Base-by-base conservation (phyloP, 2,888 invertebrate genomes). In the Lymantria monacha region DNA sequence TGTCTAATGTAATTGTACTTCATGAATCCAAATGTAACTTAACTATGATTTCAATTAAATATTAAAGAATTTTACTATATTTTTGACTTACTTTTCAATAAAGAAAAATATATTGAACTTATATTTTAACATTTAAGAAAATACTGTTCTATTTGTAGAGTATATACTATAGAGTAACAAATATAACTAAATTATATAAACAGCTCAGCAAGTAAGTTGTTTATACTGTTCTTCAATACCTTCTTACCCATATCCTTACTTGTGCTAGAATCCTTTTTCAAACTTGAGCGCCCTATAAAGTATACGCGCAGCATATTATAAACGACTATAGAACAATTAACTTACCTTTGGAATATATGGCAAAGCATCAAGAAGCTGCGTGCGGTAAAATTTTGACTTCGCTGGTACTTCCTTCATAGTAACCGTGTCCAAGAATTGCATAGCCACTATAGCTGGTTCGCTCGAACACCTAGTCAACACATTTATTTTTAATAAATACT, bases 401-500 rank as follows among this genome's bases (percentile, higher is more conserved):
- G 97, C 96, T 51, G 94, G 94, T 0, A 96, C 95, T 80, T 98
- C 97, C 85, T 98, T 97, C 95, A 97, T 96, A 72, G 96, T 96
- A 74, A 98, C 95, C 56, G 96, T 96, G 82, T 99, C 99, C 65
- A 99, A 92, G 77, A 96, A 97, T 85, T 99, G 98, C 69, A 99
- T 93, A 12, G 98, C 97, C 69, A 96, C 95, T 51, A 99, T 97
- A 31, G 97, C 95, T 43, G 96, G 95, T 91, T 99, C 98, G 73
- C 96, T 97, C 87, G 61, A 80, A 66, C 81, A 77, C 59, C 82
- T 79, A 47, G 13, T 37, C 9, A 44, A 37, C n/a, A 37, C 37
- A 37, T 11, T 37, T 37, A 30, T 30, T 30, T 30, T 5, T 30
- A 30, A 7, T 30, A 30, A 30, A 30, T 7, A 30, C n/a, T n/a